Conservation (phyloP, 2,888 invertebrate species). For the Lacanobia oleracea region DNA sequence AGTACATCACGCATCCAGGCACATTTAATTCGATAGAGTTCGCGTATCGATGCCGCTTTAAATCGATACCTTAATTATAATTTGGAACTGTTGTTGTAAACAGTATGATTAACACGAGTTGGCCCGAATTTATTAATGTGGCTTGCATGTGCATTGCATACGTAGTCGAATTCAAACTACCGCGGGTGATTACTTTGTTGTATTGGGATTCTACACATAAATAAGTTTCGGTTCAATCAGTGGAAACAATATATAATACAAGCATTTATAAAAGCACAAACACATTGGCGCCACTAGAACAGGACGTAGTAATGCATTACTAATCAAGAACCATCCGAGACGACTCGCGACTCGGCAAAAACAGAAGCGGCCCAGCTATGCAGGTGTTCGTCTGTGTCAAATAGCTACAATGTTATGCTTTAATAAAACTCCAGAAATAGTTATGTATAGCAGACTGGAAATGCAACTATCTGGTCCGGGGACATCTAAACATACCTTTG, state of each 20-base stretch:
- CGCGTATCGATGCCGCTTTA: slow-evolving; percentile 56
- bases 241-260: slow-evolving; percentile 1
- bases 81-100: slow-evolving; percentile 50
- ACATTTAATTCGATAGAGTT: slow-evolving; percentile 70
- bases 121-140: slow-evolving; percentile 26
- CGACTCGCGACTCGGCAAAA: slow-evolving; percentile 36
- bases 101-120: slow-evolving; percentile 41
- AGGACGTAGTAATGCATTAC: slow-evolving; percentile 48
- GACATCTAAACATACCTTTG: slow-evolving; percentile 85
- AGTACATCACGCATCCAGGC: slow-evolving; percentile 63
- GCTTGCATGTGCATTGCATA: neutral
- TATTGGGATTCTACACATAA: neutral
- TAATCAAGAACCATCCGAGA: slow-evolving; percentile 49
- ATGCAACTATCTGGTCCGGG: slow-evolving; percentile 88
- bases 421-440: slow-evolving; percentile 85
- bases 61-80: slow-evolving; percentile 58
- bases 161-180: neutral
- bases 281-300: slow-evolving; percentile 40
- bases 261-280: slow-evolving; percentile 8
- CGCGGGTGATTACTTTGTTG: neutral
- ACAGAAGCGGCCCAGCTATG: slow-evolving; percentile 51
- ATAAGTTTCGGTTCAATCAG: neutral
- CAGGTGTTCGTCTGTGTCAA: slow-evolving; percentile 69
- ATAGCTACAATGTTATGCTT: slow-evolving; percentile 82
- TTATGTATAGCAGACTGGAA: slow-evolving; percentile 84